A percentile compares a stretch with the other conserved stretches of the same genome.
phyloP scores from a whole-genome alignment of 2,113 vertebrate genomes.

The Aptenodytes forsteri region DNA sequence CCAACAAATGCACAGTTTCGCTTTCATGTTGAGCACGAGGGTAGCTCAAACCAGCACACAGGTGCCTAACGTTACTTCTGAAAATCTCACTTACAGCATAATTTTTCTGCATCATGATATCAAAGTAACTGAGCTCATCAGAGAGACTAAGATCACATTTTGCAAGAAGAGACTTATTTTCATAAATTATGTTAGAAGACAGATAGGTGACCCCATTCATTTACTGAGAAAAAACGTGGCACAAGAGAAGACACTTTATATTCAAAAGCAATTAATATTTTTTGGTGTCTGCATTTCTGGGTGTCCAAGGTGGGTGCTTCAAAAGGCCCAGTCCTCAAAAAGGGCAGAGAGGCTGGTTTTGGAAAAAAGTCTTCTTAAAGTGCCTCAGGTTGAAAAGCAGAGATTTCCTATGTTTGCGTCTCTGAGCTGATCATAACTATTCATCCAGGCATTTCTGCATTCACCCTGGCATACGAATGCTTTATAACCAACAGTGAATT shows the following conservation, averaged over 20 bases:
- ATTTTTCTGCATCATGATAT: background rate
- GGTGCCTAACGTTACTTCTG: background rate
- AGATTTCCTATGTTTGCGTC: background rate
- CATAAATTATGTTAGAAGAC: background rate
- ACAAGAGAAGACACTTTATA: background rate
- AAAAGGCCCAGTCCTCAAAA: background rate
- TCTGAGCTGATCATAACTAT: background rate
- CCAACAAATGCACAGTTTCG: background rate
- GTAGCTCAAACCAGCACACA: background rate
- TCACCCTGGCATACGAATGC: fast-evolving
- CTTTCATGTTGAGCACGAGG: background rate
- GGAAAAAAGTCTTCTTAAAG: background rate
- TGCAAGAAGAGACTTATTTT: background rate
- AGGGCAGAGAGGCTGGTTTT: background rate
- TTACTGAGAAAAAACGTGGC: background rate
- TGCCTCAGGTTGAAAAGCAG: background rate
- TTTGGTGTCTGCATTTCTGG: background rate
- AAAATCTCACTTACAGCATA: background rate
- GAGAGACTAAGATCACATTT: background rate
- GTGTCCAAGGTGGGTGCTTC: background rate
- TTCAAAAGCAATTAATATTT: background rate
- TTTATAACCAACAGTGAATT: background rate
- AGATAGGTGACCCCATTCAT: background rate
- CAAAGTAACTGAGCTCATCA: background rate
- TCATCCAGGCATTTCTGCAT: background rate